phyloP scores from a whole-genome alignment of 2,113 vertebrate species.

The Phoxinus phoxinus region DNA sequence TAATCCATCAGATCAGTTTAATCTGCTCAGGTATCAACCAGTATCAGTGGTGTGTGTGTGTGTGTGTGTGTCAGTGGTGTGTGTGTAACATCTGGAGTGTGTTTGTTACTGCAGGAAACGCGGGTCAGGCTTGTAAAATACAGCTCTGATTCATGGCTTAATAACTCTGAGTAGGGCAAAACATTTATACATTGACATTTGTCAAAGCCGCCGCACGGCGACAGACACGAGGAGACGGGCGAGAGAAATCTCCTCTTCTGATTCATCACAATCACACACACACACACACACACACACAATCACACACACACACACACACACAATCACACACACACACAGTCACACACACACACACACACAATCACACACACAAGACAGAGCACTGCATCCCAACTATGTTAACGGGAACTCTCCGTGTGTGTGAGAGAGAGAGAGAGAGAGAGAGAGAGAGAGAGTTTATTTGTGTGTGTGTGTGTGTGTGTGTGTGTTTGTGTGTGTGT shows the following conservation, averaged over 20 bases:
- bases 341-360: too few relatives aligned
- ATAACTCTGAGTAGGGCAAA: slow-evolving; percentile 59
- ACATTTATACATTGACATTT: slow-evolving; percentile 58
- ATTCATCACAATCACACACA: slow-evolving; percentile 38
- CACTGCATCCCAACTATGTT: too few relatives aligned
- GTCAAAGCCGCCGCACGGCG: slow-evolving; percentile 46
- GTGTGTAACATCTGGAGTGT: slow-evolving; percentile 77
- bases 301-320: too few relatives aligned
- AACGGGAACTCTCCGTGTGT: too few relatives aligned
- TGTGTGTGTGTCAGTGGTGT: background rate
- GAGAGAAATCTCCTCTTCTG: background rate
- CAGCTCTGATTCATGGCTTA: slow-evolving; percentile 55
- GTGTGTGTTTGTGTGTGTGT: too few relatives aligned
- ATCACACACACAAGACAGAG: too few relatives aligned
- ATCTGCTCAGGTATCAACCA: background rate
- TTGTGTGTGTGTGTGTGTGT: too few relatives aligned
- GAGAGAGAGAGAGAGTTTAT: too few relatives aligned
- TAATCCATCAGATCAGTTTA: too few relatives aligned
- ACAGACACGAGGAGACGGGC: slow-evolving; percentile 34
- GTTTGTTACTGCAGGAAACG: slow-evolving; percentile 78
- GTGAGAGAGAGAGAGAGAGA: too few relatives aligned
- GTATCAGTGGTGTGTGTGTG: background rate
- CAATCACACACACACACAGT: too few relatives aligned
- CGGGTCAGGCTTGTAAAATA: slow-evolving; percentile 65
- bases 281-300: background rate